Conservation (phyloP, 2,888 invertebrate species). For the Diploptera punctata region DNA sequence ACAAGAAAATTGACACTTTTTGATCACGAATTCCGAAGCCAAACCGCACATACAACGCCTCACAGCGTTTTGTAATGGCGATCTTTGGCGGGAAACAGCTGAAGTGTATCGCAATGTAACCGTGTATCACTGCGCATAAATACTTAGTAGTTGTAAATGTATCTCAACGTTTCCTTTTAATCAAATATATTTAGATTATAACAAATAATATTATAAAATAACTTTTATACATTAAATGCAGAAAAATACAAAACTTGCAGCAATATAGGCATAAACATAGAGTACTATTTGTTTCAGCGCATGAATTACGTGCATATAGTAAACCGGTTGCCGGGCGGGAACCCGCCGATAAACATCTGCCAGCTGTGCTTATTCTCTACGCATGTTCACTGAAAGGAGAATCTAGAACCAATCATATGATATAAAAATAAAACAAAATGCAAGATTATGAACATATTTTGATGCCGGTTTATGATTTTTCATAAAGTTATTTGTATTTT, state of each 20-base stretch:
- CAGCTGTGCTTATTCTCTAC: constrained; percentile 35
- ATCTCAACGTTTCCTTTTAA: background rate
- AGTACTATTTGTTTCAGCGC: constrained; percentile 37
- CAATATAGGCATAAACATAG: constrained; percentile 19
- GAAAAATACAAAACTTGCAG: background rate
- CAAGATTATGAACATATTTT: too few relatives aligned
- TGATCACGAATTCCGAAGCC: constrained; percentile 47
- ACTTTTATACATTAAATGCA: constrained; percentile 11
- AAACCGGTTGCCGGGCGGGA: constrained; percentile 43
- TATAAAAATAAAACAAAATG: too few relatives aligned
- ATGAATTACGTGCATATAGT: constrained; percentile 31
- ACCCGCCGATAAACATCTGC: constrained; percentile 44
- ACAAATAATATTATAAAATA: background rate
- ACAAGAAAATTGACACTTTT: constrained; percentile 44
- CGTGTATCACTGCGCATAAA: constrained; percentile 48
- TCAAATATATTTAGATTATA: too few relatives aligned
- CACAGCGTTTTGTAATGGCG: constrained; percentile 66
- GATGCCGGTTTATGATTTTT: too few relatives aligned
- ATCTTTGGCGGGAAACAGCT: constrained; percentile 75
- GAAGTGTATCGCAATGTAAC: constrained; percentile 56
- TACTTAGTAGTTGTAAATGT: constrained; percentile 23
- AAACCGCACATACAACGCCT: constrained; percentile 56
- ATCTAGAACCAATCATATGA: background rate
- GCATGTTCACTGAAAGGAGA: background rate
- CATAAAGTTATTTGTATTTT: too few relatives aligned